These are phyloP conservation scores for Halcyon malimbica DNA, from an alignment of 2,113 vertebrate genomes.

Conservation along the genomic window DNA sequence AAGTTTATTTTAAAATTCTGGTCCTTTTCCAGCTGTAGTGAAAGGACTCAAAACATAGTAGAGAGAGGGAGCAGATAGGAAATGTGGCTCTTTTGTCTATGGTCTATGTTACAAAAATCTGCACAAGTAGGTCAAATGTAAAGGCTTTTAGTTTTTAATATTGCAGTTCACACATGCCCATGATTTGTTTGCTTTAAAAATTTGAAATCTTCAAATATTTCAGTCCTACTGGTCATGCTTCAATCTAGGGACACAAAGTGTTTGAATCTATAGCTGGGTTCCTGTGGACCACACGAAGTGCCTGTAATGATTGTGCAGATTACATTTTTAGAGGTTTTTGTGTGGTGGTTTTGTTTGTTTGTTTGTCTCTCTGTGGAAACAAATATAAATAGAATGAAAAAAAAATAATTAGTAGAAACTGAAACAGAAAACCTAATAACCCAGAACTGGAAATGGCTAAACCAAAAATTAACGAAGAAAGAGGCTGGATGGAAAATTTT, in stretches of 20 bases:
- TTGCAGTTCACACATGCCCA: neutral
- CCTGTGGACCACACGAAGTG: neutral
- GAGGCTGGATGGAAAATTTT: neutral
- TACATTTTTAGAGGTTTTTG: neutral
- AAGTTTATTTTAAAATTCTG: neutral
- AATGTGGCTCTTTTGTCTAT: neutral
- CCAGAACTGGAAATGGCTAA: neutral
- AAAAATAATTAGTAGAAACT: neutral
- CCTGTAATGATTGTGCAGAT: neutral
- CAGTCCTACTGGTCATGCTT: neutral
- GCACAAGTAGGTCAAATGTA: neutral
- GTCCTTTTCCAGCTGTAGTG: neutral
- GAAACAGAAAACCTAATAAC: neutral
- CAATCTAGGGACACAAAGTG: neutral
- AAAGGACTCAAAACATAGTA: neutral
- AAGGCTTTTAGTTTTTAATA: neutral
- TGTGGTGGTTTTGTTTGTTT: neutral
- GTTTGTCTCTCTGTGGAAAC: neutral
- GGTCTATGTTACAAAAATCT: neutral
- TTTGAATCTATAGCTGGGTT: neutral
- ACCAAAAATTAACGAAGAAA: neutral
- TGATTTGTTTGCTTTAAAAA: neutral
- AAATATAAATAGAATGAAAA: neutral
- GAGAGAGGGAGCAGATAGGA: accelerated
- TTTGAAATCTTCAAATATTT: neutral